Conservation (phyloP, 2,888 invertebrate species). For the Tinea semifulvella region DNA sequence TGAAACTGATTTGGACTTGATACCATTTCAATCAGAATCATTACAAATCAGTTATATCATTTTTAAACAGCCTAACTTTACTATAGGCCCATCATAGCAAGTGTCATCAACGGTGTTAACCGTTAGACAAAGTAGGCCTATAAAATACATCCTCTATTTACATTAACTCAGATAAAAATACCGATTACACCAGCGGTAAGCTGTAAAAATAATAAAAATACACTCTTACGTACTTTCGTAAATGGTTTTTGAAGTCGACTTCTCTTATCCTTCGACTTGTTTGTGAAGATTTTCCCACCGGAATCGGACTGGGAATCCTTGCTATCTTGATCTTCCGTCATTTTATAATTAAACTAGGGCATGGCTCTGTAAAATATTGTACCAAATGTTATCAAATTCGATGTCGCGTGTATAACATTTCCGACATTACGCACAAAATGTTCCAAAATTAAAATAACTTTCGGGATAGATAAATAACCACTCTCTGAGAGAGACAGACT, state of each 20-base stretch:
- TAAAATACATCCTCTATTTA: background rate
- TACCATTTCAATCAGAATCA: no score
- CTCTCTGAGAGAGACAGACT: no score
- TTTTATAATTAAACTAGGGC: slow-evolving; percentile 28
- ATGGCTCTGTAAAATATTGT: background rate
- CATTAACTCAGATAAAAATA: slow-evolving; percentile 1
- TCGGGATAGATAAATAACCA: no score
- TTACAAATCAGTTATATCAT: no score
- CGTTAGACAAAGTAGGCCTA: no score
- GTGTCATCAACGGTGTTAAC: no score
- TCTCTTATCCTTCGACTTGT: slow-evolving; percentile 67
- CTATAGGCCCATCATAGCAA: no score
- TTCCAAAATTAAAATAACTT: no score
- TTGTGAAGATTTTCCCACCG: slow-evolving; percentile 53
- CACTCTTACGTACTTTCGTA: slow-evolving; percentile 64
- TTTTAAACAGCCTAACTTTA: no score
- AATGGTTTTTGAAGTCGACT: slow-evolving; percentile 71
- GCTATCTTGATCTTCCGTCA: slow-evolving; percentile 68
- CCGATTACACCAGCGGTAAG: background rate
- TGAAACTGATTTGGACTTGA: no score
- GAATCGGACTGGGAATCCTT: slow-evolving; percentile 57
- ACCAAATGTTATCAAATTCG: slow-evolving; percentile 1
- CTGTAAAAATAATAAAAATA: background rate
- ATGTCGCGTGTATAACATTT: slow-evolving; percentile 14
- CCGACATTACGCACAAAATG: no score